Percentiles rank a stretch among this genome's conserved stretches.
Evolutionary conservation across 2,888 invertebrate genomes (phyloP).

Genomic region (Pristionchus arcanus): DNA sequence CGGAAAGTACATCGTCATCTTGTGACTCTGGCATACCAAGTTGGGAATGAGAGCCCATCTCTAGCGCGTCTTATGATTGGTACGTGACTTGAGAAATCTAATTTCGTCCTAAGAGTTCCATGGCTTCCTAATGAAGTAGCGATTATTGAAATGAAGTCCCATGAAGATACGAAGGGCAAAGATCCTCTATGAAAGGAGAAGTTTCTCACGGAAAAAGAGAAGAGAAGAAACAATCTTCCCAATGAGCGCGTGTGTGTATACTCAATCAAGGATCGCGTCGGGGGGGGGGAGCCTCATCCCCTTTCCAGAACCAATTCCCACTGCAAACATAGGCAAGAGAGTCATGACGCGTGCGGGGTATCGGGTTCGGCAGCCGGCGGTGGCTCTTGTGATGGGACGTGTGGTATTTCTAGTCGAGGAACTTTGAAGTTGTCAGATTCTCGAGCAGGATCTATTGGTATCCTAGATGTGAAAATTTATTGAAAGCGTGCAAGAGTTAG

Average conservation of each 20-base stretch:
- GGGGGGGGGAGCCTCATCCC: neutral
- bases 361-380: neutral
- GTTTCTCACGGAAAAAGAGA: neutral
- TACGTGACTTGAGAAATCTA: neutral
- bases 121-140: no score
- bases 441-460: no score
- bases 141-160: no score
- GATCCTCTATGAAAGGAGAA: neutral
- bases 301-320: neutral
- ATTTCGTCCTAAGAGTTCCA: no score
- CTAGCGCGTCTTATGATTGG: neutral
- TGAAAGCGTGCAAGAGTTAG: no score
- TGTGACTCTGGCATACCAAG: neutral
- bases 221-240: neutral
- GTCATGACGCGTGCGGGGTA: neutral
- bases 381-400: neutral
- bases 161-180: no score
- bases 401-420: neutral
- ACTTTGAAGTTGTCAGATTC: no score
- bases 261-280: neutral
- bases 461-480: no score
- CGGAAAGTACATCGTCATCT: neutral
- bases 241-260: neutral
- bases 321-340: neutral
- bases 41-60: neutral